These are phyloP conservation scores for Crocuta crocuta DNA, from an alignment of 2,113 vertebrate species.

Conservation along the genomic window DNA sequence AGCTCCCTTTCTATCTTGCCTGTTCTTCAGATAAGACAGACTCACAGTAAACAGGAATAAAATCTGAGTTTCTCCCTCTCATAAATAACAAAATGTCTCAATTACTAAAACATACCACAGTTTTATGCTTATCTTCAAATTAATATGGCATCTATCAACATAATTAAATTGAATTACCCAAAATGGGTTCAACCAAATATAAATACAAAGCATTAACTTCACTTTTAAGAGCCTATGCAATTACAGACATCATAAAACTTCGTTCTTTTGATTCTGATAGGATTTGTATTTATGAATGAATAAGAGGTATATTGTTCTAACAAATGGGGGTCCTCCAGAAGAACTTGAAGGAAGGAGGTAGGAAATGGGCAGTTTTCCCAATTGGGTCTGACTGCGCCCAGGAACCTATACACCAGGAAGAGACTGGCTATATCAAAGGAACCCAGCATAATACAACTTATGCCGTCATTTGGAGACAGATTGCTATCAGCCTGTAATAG, in stretches of 20 bases:
- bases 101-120: neutral
- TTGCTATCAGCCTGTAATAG: neutral
- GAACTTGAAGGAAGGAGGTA: neutral
- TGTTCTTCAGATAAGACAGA: neutral
- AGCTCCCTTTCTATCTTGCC: neutral
- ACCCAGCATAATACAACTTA: neutral
- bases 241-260: neutral
- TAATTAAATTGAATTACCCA: neutral
- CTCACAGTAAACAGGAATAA: neutral
- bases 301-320: neutral
- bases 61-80: neutral
- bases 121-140: neutral
- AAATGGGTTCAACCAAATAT: neutral
- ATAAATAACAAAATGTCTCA: neutral
- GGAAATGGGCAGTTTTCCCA: neutral
- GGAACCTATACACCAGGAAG: neutral
- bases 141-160: neutral
- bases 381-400: neutral
- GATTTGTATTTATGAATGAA: neutral
- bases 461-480: neutral
- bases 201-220: slow-evolving; percentile 11
- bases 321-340: neutral
- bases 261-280: neutral
- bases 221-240: neutral
- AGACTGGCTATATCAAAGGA: neutral